A percentile compares a stretch with the other conserved stretches of the same genome.
Evolutionary conservation across 2,797 vertebrate species (phyloP).

Genomic region (Tamandua tetradactyla): DNA sequence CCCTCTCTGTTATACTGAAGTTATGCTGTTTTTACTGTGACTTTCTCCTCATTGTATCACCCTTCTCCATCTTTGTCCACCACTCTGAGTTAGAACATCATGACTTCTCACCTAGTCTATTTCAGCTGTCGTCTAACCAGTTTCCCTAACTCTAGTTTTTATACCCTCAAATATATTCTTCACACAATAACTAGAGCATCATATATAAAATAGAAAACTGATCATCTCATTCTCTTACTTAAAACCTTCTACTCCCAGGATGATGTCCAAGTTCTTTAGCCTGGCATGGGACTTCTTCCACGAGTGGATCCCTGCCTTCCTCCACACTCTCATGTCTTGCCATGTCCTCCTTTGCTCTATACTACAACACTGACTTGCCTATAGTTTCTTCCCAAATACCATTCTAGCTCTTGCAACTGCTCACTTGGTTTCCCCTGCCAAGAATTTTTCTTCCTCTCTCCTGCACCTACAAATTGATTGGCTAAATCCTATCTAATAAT

Average conservation of each 20-base stretch:
- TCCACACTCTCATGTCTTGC: background rate
- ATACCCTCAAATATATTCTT: background rate
- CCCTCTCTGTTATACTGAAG: background rate
- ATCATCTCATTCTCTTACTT: background rate
- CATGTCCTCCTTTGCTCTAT: background rate
- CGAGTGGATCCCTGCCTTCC: background rate
- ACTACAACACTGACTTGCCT: background rate
- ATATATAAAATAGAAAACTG: background rate
- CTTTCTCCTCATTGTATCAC: background rate
- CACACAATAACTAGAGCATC: background rate
- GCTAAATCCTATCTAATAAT: background rate
- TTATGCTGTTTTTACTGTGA: background rate
- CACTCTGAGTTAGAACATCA: background rate
- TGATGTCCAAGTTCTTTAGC: background rate
- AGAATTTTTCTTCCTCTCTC: background rate
- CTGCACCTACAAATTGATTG: background rate
- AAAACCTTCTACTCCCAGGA: background rate
- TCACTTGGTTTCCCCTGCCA: slow-evolving; percentile 7
- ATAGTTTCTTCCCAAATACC: background rate
- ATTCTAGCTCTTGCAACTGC: background rate
- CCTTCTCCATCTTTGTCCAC: background rate
- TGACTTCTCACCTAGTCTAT: background rate
- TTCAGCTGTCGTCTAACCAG: background rate
- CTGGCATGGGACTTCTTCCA: background rate
- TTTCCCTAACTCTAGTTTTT: background rate